These are phyloP conservation scores for Acanthornis magna DNA, from an alignment of 2,797 vertebrate species.

Conservation along the genomic window DNA sequence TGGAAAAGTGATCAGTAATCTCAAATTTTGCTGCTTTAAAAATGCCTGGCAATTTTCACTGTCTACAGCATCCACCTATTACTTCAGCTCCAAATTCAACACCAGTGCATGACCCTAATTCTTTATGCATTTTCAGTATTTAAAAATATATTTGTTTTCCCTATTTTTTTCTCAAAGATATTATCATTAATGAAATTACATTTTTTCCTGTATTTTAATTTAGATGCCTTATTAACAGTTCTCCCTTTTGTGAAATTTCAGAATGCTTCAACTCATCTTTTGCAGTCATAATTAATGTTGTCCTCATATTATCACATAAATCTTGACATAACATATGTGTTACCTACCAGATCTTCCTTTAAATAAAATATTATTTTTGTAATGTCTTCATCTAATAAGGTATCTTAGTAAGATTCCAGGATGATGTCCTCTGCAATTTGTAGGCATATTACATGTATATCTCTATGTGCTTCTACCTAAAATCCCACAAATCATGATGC, in stretches of 20 bases:
- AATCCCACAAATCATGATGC: background rate
- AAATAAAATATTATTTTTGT: background rate
- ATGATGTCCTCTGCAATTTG: background rate
- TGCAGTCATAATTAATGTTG: background rate
- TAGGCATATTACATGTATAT: background rate
- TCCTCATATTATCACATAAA: background rate
- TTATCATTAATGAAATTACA: background rate
- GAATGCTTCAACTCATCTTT: background rate
- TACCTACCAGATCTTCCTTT: background rate
- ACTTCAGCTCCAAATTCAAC: background rate
- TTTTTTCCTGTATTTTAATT: background rate
- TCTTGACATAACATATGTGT: background rate
- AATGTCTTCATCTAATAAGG: background rate
- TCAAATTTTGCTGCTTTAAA: background rate
- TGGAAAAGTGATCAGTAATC: background rate
- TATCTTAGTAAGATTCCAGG: background rate
- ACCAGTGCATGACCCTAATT: background rate
- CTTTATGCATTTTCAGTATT: background rate
- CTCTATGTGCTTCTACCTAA: background rate
- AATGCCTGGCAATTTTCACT: background rate
- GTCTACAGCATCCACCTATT: background rate
- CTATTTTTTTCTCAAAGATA: background rate
- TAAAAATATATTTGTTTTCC: background rate
- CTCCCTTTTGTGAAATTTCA: background rate
- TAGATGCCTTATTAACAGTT: background rate